Conservation (phyloP, 2,888 invertebrate genomes). For the Laspeyria flexula region DNA sequence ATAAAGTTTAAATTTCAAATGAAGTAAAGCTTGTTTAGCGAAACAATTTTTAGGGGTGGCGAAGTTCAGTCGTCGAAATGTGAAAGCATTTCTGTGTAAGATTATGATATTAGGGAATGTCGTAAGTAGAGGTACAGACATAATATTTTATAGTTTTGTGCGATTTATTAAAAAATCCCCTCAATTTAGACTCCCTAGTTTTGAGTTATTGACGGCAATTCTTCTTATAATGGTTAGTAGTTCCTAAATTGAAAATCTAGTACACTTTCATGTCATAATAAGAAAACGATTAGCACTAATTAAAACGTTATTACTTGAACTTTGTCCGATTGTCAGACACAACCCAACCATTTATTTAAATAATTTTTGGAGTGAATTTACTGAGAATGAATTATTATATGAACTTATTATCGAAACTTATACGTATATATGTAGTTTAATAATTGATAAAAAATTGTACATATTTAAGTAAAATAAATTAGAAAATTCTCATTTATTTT, state of each 20-base stretch:
- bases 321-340: too few species aligned
- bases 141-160: constrained; percentile 59
- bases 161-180: constrained; percentile 54
- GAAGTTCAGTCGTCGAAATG: constrained; percentile 65
- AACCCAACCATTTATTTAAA: too few species aligned
- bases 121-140: constrained; percentile 62
- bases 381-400: too few species aligned
- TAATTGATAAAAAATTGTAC: too few species aligned
- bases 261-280: too few species aligned
- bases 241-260: neutral
- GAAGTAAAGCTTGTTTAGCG: constrained; percentile 35
- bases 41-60: constrained; percentile 71
- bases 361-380: too few species aligned
- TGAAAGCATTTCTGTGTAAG: constrained; percentile 85
- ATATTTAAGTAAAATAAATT: too few species aligned
- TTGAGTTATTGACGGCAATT: constrained; percentile 19
- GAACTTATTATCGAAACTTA: too few species aligned
- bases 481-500: too few species aligned
- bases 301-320: too few species aligned
- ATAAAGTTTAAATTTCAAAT: constrained; percentile 47
- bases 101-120: constrained; percentile 80
- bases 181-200: constrained; percentile 29
- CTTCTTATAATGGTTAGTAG: constrained; percentile 8
- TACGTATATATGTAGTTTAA: too few species aligned
- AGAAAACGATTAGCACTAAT: too few species aligned